Percentiles rank a stretch among this genome's conserved stretches.
phyloP scores from a whole-genome alignment of 2,888 invertebrate species.

The Pharmacophagus antenor region DNA sequence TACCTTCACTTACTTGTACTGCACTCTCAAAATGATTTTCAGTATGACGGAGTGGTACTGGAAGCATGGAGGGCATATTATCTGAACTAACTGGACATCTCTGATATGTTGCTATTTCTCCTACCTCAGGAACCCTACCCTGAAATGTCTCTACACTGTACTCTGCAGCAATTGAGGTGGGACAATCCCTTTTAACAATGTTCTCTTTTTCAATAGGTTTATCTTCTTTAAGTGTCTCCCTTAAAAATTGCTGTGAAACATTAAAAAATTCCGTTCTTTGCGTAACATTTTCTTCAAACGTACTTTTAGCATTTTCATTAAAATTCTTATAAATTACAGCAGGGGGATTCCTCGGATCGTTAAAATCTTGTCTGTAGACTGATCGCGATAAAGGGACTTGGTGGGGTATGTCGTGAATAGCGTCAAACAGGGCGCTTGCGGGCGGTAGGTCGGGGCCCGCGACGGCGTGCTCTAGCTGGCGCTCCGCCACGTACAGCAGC shows the following conservation, averaged over 20 bases:
- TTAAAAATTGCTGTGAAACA: slow-evolving; percentile 53
- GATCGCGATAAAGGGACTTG: slow-evolving; percentile 52
- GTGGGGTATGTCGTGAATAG: slow-evolving; percentile 55
- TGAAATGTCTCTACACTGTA: slow-evolving; percentile 58
- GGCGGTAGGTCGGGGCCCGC: slow-evolving; percentile 58
- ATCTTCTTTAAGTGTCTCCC: slow-evolving; percentile 54
- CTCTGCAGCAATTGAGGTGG: slow-evolving; percentile 48
- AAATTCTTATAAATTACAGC: slow-evolving; percentile 56
- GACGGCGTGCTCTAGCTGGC: slow-evolving; percentile 77
- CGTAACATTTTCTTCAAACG: slow-evolving; percentile 46
- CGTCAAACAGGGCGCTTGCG: slow-evolving; percentile 47
- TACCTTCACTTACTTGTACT: slow-evolving; percentile 56
- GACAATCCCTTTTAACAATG: slow-evolving; percentile 53
- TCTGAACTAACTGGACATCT: slow-evolving; percentile 57
- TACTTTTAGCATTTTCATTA: slow-evolving; percentile 57
- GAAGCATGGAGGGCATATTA: slow-evolving; percentile 61
- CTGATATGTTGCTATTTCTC: slow-evolving; percentile 60
- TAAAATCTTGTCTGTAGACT: slow-evolving; percentile 51
- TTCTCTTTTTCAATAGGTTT: slow-evolving; percentile 44
- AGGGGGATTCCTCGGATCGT: slow-evolving; percentile 50
- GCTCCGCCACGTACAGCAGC: slow-evolving; percentile 78
- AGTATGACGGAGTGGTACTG: slow-evolving; percentile 51
- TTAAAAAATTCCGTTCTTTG: slow-evolving; percentile 57
- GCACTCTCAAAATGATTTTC: slow-evolving; percentile 64
- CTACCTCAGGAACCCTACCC: slow-evolving; percentile 50